These are phyloP conservation scores for Drosophila nr. medialis DNA, from an alignment of 2,888 invertebrate species.

Conservation along the genomic window DNA sequence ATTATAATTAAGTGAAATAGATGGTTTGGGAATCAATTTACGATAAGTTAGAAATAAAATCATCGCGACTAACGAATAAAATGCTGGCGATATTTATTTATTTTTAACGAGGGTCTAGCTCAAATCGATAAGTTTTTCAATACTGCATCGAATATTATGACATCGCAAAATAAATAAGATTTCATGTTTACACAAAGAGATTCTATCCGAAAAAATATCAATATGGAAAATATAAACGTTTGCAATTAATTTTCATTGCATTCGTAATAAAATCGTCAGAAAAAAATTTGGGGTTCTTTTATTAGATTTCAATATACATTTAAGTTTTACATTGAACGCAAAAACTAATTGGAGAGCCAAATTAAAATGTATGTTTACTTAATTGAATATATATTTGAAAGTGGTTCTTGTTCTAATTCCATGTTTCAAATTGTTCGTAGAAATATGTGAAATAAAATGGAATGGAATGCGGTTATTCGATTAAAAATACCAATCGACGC, in stretches of 20 bases:
- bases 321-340: not conserved
- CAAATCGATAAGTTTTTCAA: not conserved
- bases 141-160: not conserved
- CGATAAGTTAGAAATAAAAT: not conserved
- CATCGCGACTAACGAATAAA: not conserved
- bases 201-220: not conserved
- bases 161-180: not conserved
- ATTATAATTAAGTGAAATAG: not conserved
- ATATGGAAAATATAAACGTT: not conserved
- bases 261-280: not conserved
- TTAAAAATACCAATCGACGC: conserved; percentile 1
- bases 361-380: not conserved
- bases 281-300: not conserved
- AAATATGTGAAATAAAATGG: not conserved
- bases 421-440: not conserved
- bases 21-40: not conserved
- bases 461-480: not conserved
- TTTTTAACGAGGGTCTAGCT: not conserved
- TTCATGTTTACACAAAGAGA: not conserved
- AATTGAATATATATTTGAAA: not conserved
- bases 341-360: not conserved
- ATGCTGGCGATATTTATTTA: not conserved
- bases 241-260: not conserved
- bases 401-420: not conserved
- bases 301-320: not conserved